Conservation (phyloP, 2,797 vertebrate species). For the Otolemur crassicaudatus region DNA sequence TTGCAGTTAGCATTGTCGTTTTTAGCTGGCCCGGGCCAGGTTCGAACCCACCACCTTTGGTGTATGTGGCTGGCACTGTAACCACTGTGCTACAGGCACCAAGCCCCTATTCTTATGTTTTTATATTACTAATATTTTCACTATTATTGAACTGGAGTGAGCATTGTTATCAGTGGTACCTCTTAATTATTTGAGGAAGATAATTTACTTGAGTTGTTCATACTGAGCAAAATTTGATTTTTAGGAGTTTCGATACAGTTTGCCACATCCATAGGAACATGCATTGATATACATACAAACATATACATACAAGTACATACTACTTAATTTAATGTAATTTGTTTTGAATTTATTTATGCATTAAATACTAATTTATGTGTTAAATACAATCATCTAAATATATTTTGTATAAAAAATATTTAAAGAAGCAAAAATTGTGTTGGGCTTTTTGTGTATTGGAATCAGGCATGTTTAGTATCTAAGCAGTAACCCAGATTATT, state of each 20-base stretch:
- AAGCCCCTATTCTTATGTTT: no score
- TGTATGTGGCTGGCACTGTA: no score
- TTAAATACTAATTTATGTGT: not conserved
- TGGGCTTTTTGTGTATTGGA: not conserved
- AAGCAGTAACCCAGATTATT: not conserved
- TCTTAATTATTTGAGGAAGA: not conserved
- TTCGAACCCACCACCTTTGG: no score
- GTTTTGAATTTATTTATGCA: constrained; percentile 26
- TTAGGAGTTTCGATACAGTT: constrained; percentile 3
- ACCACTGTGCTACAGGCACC: no score
- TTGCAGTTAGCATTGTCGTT: no score
- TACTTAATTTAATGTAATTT: not conserved
- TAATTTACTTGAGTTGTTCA: not conserved
- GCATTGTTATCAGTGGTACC: not conserved
- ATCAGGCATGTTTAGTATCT: constrained; percentile 6
- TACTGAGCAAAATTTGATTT: not conserved
- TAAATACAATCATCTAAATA: not conserved
- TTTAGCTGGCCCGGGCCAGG: no score
- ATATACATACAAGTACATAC: not conserved
- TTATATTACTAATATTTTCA: not conserved
- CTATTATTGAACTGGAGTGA: not conserved
- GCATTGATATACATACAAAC: not conserved
- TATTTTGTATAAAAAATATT: constrained; percentile 10
- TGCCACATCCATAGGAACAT: not conserved
- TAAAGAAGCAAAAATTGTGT: not conserved